Conservation (phyloP, 2,797 vertebrate genomes). For the Tangara arthus region DNA sequence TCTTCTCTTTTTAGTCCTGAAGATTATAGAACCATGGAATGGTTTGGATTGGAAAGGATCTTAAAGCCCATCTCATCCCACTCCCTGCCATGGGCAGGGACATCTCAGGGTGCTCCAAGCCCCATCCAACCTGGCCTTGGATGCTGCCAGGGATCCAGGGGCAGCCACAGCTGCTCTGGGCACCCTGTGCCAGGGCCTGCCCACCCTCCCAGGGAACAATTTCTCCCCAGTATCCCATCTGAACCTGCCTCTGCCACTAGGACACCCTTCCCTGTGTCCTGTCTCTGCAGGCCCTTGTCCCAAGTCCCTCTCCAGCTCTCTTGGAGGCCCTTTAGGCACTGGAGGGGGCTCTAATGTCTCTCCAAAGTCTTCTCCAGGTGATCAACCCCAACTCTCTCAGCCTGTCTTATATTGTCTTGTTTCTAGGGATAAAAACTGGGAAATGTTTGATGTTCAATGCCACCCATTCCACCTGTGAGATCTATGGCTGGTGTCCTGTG, state of each 20-base stretch:
- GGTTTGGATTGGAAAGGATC: not conserved
- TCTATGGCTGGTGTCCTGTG: conserved; percentile 78
- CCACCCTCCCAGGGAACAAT: not conserved
- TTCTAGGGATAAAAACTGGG: conserved; percentile 77
- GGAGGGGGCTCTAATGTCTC: not conserved
- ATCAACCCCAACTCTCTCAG: not conserved
- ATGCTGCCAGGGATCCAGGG: not conserved
- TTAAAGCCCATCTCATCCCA: not conserved
- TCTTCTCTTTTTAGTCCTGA: not conserved
- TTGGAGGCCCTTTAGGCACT: not conserved
- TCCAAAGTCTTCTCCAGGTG: not conserved
- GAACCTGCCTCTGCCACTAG: not conserved
- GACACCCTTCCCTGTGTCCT: not conserved
- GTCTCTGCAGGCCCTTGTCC: not conserved
- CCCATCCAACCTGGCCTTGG: not conserved
- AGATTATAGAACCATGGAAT: not conserved
- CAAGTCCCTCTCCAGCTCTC: not conserved
- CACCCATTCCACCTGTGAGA: conserved; percentile 75
- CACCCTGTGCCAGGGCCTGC: not conserved
- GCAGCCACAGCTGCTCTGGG: not conserved
- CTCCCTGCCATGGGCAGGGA: not conserved
- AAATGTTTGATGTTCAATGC: conserved; percentile 68
- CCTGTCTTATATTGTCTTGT: not conserved
- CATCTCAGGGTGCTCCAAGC: fast-evolving
- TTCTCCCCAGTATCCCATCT: not conserved